Evolutionary conservation across 2,888 invertebrate species (phyloP).

Genomic region (Pseudococcus jackbeardsleyi): DNA sequence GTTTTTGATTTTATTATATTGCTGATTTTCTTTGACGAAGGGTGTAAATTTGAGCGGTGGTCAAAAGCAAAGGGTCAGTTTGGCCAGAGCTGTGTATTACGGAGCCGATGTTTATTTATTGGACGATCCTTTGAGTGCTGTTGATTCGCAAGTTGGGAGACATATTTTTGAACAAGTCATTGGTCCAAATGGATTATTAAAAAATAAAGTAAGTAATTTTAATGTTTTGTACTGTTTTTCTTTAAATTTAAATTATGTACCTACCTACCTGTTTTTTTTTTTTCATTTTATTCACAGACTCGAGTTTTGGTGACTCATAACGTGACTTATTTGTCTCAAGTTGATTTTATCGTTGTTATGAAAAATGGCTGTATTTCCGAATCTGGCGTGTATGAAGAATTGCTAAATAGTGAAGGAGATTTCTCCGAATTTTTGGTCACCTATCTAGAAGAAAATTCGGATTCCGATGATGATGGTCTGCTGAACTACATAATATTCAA

Average conservation of each 20-base stretch:
- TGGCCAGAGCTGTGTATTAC: slow-evolving; percentile 92
- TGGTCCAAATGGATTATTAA: slow-evolving; percentile 71
- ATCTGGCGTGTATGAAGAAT: slow-evolving; percentile 88
- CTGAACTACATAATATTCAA: neutral
- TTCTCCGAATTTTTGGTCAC: slow-evolving; percentile 88
- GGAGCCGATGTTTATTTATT: slow-evolving; percentile 91
- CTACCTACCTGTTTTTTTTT: neutral
- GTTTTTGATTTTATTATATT: no score
- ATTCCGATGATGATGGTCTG: slow-evolving; percentile 66
- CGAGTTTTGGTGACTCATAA: slow-evolving; percentile 95
- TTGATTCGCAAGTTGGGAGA: slow-evolving; percentile 78
- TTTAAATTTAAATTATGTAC: neutral
- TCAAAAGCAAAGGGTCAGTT: slow-evolving; percentile 90
- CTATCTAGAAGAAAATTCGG: slow-evolving; percentile 77
- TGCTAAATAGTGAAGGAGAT: slow-evolving; percentile 87
- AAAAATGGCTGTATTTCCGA: slow-evolving; percentile 90
- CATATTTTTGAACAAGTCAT: slow-evolving; percentile 78
- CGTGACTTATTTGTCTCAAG: slow-evolving; percentile 90
- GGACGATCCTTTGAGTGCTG: slow-evolving; percentile 90
- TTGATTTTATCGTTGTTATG: slow-evolving; percentile 91
- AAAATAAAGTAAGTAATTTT: slow-evolving; percentile 69
- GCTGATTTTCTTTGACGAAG: slow-evolving; percentile 67
- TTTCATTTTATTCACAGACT: slow-evolving; percentile 74
- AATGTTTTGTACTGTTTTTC: neutral
- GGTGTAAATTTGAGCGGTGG: slow-evolving; percentile 92